These are phyloP conservation scores for Seriola aureovittata DNA, from an alignment of 2,113 vertebrate genomes.

Conservation along the genomic window DNA sequence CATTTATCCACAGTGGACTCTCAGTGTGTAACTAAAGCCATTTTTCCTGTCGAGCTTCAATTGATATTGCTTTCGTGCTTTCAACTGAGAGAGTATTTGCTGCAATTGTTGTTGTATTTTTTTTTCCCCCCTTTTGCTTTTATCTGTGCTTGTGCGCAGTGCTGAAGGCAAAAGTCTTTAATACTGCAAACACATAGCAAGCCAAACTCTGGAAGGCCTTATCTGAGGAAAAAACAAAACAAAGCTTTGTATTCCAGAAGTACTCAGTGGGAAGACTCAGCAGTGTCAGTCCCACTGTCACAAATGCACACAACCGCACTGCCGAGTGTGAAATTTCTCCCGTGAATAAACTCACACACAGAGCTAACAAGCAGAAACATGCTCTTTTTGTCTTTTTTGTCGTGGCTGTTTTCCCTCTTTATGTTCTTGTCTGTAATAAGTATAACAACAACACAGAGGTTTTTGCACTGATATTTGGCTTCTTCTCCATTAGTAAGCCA, in stretches of 20 bases:
- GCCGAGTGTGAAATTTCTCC: slow-evolving; percentile 10
- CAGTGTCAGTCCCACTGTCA: slow-evolving; percentile 12
- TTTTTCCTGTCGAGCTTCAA: slow-evolving; percentile 36
- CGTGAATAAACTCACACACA: not conserved
- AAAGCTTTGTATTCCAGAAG: slow-evolving; percentile 50
- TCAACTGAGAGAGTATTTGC: slow-evolving; percentile 33
- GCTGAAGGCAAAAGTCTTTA: slow-evolving; percentile 47
- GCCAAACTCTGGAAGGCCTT: slow-evolving; percentile 47
- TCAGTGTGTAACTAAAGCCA: slow-evolving; percentile 23
- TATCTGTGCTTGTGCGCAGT: slow-evolving; percentile 28
- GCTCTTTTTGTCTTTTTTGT: not conserved
- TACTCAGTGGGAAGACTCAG: slow-evolving; percentile 27
- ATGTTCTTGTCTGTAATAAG: not conserved
- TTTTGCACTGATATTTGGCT: not conserved
- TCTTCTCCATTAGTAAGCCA: not conserved
- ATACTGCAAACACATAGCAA: slow-evolving; percentile 53
- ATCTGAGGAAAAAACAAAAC: slow-evolving; percentile 54
- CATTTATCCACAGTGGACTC: slow-evolving; percentile 50
- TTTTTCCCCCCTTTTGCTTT: slow-evolving; percentile 1
- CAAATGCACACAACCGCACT: slow-evolving; percentile 2
- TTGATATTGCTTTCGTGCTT: slow-evolving; percentile 56
- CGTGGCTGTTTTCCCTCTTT: not conserved
- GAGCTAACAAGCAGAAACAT: not conserved
- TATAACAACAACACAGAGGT: not conserved
- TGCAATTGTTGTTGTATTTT: slow-evolving; percentile 30